Conservation (phyloP, 2,113 vertebrate genomes). For the Pseudorhombus dupliciocellatus region DNA sequence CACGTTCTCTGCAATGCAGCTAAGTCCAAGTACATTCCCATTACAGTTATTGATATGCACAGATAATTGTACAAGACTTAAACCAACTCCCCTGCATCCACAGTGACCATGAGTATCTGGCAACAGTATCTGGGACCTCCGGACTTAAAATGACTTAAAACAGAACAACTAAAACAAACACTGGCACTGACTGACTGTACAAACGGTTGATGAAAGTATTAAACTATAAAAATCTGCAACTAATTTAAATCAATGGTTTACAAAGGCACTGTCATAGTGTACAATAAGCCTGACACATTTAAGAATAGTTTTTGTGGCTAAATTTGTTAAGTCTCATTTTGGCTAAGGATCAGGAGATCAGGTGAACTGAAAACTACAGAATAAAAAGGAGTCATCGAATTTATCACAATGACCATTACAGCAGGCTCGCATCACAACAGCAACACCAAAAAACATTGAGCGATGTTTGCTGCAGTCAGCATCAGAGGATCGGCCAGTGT, state of each 20-base stretch:
- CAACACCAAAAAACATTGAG: constrained; percentile 5
- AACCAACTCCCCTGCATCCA: constrained; percentile 35
- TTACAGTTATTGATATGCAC: constrained; percentile 31
- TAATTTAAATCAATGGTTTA: constrained; percentile 29
- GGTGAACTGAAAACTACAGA: constrained; percentile 16
- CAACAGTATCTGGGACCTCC: constrained; percentile 17
- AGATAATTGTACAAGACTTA: constrained; percentile 26
- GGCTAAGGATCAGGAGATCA: constrained; percentile 14
- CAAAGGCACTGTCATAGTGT: constrained; percentile 70
- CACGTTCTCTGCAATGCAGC: constrained; percentile 34
- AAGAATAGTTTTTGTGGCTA: background rate
- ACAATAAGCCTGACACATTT: constrained; percentile 26
- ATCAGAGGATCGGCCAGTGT: constrained; percentile 49
- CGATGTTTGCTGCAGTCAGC: constrained; percentile 17
- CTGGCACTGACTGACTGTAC: constrained; percentile 18
- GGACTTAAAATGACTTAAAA: constrained; percentile 33
- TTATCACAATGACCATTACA: constrained; percentile 71
- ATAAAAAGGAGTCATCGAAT: constrained; percentile 14
- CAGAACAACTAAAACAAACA: constrained; percentile 32
- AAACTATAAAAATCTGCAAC: constrained; percentile 38
- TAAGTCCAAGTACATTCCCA: constrained; percentile 20
- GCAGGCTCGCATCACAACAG: constrained; percentile 74
- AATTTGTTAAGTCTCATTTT: background rate
- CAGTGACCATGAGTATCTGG: constrained; percentile 27
- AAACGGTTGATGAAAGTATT: constrained; percentile 35